These are phyloP conservation scores for Cossypha caffra DNA, from an alignment of 2,797 vertebrate species.

Conservation along the genomic window DNA sequence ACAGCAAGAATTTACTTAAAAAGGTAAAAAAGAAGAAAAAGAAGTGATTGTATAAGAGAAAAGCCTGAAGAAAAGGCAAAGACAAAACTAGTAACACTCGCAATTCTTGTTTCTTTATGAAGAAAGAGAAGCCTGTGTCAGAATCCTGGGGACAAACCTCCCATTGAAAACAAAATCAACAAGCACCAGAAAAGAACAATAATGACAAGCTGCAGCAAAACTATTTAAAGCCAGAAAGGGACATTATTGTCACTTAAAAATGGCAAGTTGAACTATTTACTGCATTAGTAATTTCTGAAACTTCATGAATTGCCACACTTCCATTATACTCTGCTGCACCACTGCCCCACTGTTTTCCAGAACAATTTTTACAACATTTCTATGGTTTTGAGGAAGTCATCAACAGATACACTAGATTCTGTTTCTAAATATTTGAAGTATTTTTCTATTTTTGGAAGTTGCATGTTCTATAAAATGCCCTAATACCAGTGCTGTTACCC, in stretches of 20 bases:
- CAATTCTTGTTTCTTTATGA: not conserved
- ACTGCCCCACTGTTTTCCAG: not conserved
- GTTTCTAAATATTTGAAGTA: not conserved
- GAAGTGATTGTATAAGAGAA: not conserved
- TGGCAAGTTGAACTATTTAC: not conserved
- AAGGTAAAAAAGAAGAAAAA: not conserved
- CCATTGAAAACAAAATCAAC: not conserved
- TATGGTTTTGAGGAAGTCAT: not conserved
- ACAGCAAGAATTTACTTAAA: not conserved
- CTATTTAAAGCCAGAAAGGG: not conserved
- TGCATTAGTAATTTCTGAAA: not conserved
- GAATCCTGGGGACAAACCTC: not conserved
- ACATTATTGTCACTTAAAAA: not conserved
- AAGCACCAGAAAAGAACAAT: not conserved
- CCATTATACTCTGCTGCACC: not conserved
- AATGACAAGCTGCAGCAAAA: not conserved
- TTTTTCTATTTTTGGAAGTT: not conserved
- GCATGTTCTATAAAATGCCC: not conserved
- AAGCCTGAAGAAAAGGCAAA: not conserved
- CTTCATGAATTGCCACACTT: not conserved
- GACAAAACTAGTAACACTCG: not conserved
- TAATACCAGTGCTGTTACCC: not conserved
- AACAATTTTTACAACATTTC: not conserved
- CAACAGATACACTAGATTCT: not conserved
- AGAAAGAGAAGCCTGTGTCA: not conserved